phyloP scores from a whole-genome alignment of 2,888 invertebrate species.

The Caenorhabditis panamensis region DNA sequence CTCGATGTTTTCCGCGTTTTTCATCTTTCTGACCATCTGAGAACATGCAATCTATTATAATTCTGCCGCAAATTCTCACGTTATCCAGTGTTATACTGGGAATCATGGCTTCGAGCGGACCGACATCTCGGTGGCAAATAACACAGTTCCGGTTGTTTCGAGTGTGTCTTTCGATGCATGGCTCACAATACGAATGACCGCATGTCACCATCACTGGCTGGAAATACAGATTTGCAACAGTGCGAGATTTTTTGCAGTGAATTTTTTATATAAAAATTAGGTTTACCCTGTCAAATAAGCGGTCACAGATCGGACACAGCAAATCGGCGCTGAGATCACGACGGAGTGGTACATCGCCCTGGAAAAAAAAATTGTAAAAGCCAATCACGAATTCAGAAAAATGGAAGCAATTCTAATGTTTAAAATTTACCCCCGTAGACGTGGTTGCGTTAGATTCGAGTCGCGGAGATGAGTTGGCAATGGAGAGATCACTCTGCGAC shows the following conservation, averaged over 20 bases:
- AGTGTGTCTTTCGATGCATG: constrained; percentile 50
- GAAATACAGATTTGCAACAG: too few relatives aligned
- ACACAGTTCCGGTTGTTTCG: constrained; percentile 42
- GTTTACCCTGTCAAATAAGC: constrained; percentile 43
- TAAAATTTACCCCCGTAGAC: constrained; percentile 55
- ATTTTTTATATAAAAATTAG: too few relatives aligned
- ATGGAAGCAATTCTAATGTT: too few relatives aligned
- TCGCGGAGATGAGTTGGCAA: constrained; percentile 47
- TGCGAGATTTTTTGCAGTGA: too few relatives aligned
- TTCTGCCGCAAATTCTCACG: constrained; percentile 10
- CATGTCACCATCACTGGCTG: constrained; percentile 58
- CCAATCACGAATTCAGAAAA: too few relatives aligned
- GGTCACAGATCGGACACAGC: constrained; percentile 50
- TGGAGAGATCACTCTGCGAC: constrained; percentile 48
- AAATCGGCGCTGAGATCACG: constrained; percentile 46
- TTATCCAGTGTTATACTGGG: constrained; percentile 60
- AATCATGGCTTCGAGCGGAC: constrained; percentile 50
- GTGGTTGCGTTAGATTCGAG: constrained; percentile 57
- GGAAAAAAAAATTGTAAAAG: too few relatives aligned
- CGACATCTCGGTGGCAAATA: constrained; percentile 54
- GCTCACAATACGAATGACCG: constrained; percentile 58
- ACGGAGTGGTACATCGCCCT: constrained; percentile 36
- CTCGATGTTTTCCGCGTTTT: constrained; percentile 30
- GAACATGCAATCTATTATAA: background rate
- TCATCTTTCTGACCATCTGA: constrained; percentile 54